Percentiles rank a stretch among this genome's conserved stretches.
phyloP scores from a whole-genome alignment of 1,140 invertebrate species.

The Lucilia sericata region DNA sequence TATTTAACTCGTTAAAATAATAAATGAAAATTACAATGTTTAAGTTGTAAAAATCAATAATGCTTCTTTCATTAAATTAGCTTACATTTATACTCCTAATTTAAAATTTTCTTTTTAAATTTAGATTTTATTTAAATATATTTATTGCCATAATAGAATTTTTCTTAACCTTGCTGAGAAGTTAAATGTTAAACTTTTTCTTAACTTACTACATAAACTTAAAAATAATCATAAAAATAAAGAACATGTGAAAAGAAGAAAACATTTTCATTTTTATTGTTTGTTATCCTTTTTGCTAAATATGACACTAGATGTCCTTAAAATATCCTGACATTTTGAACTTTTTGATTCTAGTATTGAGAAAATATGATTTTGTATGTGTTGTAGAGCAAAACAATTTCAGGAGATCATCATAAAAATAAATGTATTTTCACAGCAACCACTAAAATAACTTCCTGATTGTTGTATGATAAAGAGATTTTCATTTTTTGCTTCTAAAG shows the following conservation, averaged over 20 bases:
- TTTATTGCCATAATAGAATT: too few species aligned
- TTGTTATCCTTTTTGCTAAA: conserved; percentile 28
- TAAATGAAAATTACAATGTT: too few species aligned
- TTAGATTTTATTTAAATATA: too few species aligned
- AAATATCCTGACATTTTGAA: not conserved
- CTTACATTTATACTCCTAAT: too few species aligned
- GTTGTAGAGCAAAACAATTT: not conserved
- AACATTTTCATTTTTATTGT: not conserved
- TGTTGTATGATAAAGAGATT: not conserved
- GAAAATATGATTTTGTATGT: not conserved
- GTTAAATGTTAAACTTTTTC: not conserved
- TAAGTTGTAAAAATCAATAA: too few species aligned
- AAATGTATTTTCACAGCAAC: conserved; percentile 40
- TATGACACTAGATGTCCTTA: conserved; percentile 25
- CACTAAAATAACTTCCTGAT: conserved; percentile 30
- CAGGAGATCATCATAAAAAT: conserved; percentile 32
- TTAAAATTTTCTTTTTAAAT: too few species aligned
- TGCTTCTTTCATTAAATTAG: too few species aligned
- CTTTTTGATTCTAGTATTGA: not conserved
- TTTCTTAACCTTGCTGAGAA: not conserved
- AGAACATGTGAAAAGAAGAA: not conserved
- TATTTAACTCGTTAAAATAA: too few species aligned
- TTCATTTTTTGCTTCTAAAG: not conserved
- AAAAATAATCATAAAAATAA: conserved; percentile 29
- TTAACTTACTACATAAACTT: not conserved